phyloP scores from a whole-genome alignment of 2,113 vertebrate species.

The Lonchura striata region DNA sequence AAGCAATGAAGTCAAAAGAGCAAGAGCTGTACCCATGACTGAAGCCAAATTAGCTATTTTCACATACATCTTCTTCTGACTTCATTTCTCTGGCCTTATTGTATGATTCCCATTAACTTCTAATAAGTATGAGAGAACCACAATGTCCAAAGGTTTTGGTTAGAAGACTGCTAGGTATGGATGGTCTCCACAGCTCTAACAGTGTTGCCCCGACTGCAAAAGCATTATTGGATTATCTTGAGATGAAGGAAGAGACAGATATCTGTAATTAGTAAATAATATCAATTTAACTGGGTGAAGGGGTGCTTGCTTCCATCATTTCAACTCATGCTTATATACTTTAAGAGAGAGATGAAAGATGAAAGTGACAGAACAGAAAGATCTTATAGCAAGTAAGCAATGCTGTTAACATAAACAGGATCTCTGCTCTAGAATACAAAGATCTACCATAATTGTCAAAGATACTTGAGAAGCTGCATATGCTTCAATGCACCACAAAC shows the following conservation, averaged over 20 bases:
- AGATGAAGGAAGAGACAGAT: not conserved
- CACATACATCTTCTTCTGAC: not conserved
- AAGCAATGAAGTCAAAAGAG: not conserved
- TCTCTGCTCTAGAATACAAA: not conserved
- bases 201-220: not conserved
- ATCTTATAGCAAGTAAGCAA: not conserved
- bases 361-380: not conserved
- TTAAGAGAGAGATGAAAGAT: not conserved
- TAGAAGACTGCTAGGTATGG: not conserved
- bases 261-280: not conserved
- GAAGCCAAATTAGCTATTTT: not conserved
- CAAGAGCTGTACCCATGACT: accelerated
- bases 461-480: not conserved
- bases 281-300: not conserved
- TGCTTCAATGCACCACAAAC: not conserved
- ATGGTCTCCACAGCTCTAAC: not conserved
- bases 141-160: not conserved
- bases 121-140: not conserved
- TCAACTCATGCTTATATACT: not conserved
- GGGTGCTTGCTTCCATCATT: not conserved
- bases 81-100: not conserved
- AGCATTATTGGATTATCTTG: not conserved
- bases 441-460: not conserved
- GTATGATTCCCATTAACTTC: not conserved
- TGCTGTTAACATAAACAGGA: not conserved